These are phyloP conservation scores for Notothenia coriiceps DNA, from an alignment of 2,113 vertebrate genomes.

Conservation along the genomic window DNA sequence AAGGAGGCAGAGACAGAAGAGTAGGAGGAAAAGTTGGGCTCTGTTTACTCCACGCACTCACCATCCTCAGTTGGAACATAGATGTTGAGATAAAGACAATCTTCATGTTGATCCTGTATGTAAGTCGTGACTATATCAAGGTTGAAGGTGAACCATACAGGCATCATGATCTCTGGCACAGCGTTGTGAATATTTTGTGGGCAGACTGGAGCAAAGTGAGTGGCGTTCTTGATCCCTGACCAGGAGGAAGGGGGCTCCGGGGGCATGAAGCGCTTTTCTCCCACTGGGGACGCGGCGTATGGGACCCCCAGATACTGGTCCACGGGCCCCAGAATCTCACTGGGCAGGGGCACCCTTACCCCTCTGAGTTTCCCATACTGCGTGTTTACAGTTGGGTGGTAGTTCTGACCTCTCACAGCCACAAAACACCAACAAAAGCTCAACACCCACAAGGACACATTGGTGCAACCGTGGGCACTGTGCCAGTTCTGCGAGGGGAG, in stretches of 20 bases:
- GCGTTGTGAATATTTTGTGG: conserved; percentile 99
- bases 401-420: conserved; percentile 87
- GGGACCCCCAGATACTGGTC: conserved; percentile 95
- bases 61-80: conserved; percentile 99
- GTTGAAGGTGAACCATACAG: conserved; percentile 99
- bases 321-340: conserved; percentile 97
- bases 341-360: conserved; percentile 92
- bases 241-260: conserved; percentile 95
- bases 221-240: conserved; percentile 98
- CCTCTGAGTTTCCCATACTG: conserved; percentile 97
- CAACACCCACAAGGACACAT: conserved; percentile 89
- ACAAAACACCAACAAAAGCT: conserved; percentile 86
- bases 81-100: conserved; percentile 99
- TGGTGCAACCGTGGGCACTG: conserved; percentile 81
- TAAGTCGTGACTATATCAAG: conserved; percentile 98
- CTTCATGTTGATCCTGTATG: conserved; percentile 99
- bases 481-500: conserved; percentile 84
- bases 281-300: conserved; percentile 91
- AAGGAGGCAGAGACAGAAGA: conserved; percentile 62
- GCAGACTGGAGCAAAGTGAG: conserved; percentile 97
- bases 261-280: conserved; percentile 97
- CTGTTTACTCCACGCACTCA: conserved; percentile 89
- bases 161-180: conserved; percentile 99
- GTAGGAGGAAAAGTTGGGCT: conserved; percentile 56
- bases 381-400: conserved; percentile 96